A percentile compares a stretch with the other conserved stretches of the same genome.
Conservation (phyloP, 2,888 invertebrate genomes). For the Gandaritis pyraliata region DNA sequence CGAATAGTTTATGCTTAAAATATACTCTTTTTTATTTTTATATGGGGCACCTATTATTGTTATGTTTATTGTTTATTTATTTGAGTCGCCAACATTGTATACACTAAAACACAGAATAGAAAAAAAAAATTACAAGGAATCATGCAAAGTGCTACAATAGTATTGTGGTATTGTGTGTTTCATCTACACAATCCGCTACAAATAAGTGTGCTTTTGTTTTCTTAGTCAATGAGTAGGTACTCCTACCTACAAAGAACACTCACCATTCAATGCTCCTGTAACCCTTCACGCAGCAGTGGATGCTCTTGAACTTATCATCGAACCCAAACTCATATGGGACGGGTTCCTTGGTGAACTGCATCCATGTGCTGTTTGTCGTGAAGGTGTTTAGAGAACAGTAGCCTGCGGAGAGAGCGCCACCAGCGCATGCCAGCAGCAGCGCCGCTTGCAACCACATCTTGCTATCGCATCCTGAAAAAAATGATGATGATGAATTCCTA, state of each 20-base stretch:
- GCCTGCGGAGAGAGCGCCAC: constrained; percentile 60
- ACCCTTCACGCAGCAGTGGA: constrained; percentile 91
- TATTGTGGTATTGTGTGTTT: too few relatives aligned
- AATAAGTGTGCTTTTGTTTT: too few relatives aligned
- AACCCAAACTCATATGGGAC: constrained; percentile 88
- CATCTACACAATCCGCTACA: too few relatives aligned
- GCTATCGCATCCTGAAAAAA: constrained; percentile 55
- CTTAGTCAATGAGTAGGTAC: too few relatives aligned
- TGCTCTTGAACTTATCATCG: constrained; percentile 88
- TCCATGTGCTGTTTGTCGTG: constrained; percentile 82
- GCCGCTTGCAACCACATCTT: constrained; percentile 62
- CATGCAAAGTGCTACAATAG: too few relatives aligned
- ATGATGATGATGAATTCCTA: neutral
- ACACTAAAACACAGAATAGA: too few relatives aligned
- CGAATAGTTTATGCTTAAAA: too few relatives aligned
- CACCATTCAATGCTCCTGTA: constrained; percentile 92
- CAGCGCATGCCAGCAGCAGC: constrained; percentile 55
- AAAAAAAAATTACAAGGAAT: too few relatives aligned
- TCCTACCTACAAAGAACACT: constrained; percentile 62
- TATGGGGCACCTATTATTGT: too few relatives aligned
- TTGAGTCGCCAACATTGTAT: too few relatives aligned
- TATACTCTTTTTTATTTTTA: too few relatives aligned
- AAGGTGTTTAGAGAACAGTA: constrained; percentile 86
- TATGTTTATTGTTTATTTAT: too few relatives aligned
- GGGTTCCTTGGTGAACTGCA: constrained; percentile 90